phyloP scores from a whole-genome alignment of 2,888 invertebrate genomes.

The Dicycla oo region DNA sequence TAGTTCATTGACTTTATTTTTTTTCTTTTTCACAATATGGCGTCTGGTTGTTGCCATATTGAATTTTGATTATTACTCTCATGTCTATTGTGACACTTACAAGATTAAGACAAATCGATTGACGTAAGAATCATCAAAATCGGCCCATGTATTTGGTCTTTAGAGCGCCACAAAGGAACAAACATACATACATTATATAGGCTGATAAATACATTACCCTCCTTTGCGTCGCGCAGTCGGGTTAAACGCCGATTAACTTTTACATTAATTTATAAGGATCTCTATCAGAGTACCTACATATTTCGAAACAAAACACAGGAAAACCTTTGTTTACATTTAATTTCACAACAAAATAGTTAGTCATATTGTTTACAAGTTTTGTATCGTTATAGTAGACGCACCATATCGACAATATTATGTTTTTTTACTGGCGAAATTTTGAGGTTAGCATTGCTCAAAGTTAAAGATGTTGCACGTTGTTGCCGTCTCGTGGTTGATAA shows the following conservation, averaged over 20 bases:
- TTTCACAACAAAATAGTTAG: constrained; percentile 21
- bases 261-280: neutral
- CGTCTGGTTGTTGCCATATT: too few relatives aligned
- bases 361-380: constrained; percentile 26
- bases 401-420: neutral
- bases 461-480: constrained; percentile 32
- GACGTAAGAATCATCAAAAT: too few relatives aligned
- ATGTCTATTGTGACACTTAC: too few relatives aligned
- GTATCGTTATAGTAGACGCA: neutral
- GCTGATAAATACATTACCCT: too few relatives aligned
- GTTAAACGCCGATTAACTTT: neutral
- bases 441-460: constrained; percentile 40
- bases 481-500: constrained; percentile 3
- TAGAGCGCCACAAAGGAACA: too few relatives aligned
- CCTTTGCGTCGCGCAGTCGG: too few relatives aligned
- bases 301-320: neutral
- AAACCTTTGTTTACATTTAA: constrained; percentile 4
- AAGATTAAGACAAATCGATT: too few relatives aligned
- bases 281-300: neutral
- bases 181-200: too few relatives aligned
- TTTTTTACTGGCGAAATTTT: constrained; percentile 20
- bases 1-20: too few relatives aligned
- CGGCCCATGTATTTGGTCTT: too few relatives aligned
- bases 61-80: too few relatives aligned
- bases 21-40: too few relatives aligned